Conservation (phyloP, 2,888 invertebrate species). For the Cloeon dipterum region DNA sequence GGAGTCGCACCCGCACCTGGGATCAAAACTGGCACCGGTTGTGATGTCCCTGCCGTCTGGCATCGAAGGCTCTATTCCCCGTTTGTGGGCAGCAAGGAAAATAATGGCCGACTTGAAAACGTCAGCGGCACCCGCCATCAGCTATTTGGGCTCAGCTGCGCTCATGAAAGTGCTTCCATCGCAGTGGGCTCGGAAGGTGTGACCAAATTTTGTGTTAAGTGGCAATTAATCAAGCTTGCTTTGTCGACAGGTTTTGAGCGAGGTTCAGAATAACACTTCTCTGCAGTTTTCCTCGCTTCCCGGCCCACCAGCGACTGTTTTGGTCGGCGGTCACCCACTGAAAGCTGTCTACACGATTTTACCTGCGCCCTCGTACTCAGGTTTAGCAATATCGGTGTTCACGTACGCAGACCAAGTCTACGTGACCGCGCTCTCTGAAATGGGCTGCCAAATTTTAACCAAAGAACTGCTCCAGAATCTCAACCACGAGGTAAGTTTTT, state of each 20-base stretch:
- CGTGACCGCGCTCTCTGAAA: constrained; percentile 21
- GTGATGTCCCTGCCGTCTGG: constrained; percentile 23
- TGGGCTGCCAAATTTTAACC: constrained; percentile 12
- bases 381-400: constrained; percentile 24
- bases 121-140: constrained; percentile 24
- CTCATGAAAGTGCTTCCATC: constrained; percentile 16
- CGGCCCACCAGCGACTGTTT: constrained; percentile 20
- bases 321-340: constrained; percentile 18
- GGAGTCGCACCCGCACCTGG: constrained; percentile 12
- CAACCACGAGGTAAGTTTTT: constrained; percentile 12
- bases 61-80: constrained; percentile 29
- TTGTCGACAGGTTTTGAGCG: not conserved
- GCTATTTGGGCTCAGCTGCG: constrained; percentile 21
- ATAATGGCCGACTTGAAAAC: constrained; percentile 21
- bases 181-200: constrained; percentile 4
- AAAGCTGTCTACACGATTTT: constrained; percentile 19
- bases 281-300: constrained; percentile 22
- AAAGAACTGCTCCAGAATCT: constrained; percentile 12
- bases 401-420: constrained; percentile 26
- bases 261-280: constrained; percentile 8
- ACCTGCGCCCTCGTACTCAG: constrained; percentile 21
- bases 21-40: constrained; percentile 16
- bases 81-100: constrained; percentile 28
- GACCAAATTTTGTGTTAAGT: too few relatives aligned
- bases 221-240: too few relatives aligned